A percentile compares a stretch with the other conserved stretches of the same genome.
These are phyloP conservation scores for Burhinus oedicnemus DNA, from an alignment of 2,113 vertebrate genomes.

Conservation along the genomic window DNA sequence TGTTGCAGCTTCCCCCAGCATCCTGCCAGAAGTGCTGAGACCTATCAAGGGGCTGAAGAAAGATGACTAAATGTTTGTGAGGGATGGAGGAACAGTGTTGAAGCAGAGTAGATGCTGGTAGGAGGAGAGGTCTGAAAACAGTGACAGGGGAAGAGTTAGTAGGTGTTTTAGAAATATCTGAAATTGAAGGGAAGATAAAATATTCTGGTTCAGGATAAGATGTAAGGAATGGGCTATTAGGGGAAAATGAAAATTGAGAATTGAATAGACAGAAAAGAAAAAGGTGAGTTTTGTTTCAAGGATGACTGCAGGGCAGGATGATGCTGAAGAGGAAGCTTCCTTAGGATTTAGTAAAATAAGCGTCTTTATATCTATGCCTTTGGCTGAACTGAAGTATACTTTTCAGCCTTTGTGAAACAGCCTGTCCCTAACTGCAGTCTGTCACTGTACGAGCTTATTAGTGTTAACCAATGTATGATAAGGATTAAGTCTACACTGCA, in stretches of 20 bases:
- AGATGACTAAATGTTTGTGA: constrained; percentile 36
- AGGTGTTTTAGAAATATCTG: constrained; percentile 28
- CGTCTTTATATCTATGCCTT: not conserved
- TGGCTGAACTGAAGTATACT: not conserved
- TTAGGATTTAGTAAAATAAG: not conserved
- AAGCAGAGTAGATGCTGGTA: constrained; percentile 26
- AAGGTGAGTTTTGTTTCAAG: not conserved
- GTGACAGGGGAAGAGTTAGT: constrained; percentile 26
- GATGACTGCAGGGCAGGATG: not conserved
- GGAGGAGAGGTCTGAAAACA: constrained; percentile 44
- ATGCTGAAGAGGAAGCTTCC: not conserved
- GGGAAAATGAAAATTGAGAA: not conserved
- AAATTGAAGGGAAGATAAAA: not conserved
- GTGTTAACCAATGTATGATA: not conserved
- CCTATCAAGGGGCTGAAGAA: not conserved
- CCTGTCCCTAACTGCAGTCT: not conserved
- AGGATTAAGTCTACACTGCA: not conserved
- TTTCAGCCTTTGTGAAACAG: not conserved
- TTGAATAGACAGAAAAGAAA: not conserved
- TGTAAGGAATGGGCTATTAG: not conserved
- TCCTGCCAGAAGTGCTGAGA: constrained; percentile 42
- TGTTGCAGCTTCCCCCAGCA: constrained; percentile 21
- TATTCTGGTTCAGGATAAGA: not conserved
- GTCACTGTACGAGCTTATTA: fast-evolving
- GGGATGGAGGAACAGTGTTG: constrained; percentile 11